phyloP scores from a whole-genome alignment of 2,797 vertebrate species.

The Salarias fasciatus region DNA sequence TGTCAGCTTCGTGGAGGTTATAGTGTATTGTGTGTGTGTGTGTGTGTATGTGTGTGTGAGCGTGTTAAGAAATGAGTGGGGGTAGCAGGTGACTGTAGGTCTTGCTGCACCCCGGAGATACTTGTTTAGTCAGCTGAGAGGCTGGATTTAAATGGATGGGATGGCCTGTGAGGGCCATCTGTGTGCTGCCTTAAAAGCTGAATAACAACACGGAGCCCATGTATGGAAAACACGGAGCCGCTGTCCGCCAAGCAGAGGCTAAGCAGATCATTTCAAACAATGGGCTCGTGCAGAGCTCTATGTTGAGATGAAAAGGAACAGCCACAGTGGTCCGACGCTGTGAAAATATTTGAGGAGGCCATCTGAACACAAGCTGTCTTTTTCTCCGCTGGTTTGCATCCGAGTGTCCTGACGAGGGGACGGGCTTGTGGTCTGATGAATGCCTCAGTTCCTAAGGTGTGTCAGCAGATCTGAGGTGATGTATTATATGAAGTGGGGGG shows the following conservation, averaged over 20 bases:
- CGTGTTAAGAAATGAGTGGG: conserved; percentile 6
- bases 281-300: conserved; percentile 8
- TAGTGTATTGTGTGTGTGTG: conserved; percentile 6
- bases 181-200: conserved; percentile 51
- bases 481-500: conserved; percentile 69
- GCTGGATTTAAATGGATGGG: conserved; percentile 57
- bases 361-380: conserved; percentile 19
- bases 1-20: conserved; percentile 31
- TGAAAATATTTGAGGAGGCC: conserved; percentile 36
- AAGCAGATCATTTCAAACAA: conserved; percentile 34
- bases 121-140: conserved; percentile 73
- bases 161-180: conserved; percentile 61
- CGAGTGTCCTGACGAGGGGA: conserved; percentile 29
- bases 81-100: conserved; percentile 54
- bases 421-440: conserved; percentile 55
- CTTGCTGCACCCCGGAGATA: conserved; percentile 43
- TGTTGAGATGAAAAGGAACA: conserved; percentile 24
- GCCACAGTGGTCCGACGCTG: conserved; percentile 16
- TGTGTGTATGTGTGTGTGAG: too few relatives aligned
- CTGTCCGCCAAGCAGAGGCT: conserved; percentile 30
- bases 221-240: conserved; percentile 37
- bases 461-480: conserved; percentile 72
- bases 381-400: conserved; percentile 32
- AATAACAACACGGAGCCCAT: conserved; percentile 40
- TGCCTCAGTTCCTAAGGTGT: conserved; percentile 60